Base-by-base conservation (phyloP, 1,140 invertebrate genomes). In the Rhynchophorus ferrugineus region DNA sequence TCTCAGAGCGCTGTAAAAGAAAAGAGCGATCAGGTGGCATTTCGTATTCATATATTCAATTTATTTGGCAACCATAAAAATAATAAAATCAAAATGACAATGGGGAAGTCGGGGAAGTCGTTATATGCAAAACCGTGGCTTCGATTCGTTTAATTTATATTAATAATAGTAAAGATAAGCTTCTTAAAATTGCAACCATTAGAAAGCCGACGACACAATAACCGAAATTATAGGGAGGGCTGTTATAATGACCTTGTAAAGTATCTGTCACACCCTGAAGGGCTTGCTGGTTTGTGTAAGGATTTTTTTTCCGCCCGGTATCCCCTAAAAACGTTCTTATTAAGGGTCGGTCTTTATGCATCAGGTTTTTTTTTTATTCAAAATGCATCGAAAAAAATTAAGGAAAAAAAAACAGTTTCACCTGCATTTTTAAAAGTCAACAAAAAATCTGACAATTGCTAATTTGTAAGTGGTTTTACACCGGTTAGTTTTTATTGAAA, bases 21-120 rank as follows among this genome's bases (percentile, higher is more conserved):
- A 9, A 46, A 37, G 43, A 41, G 48, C 44, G 48, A 56, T 56
- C 54, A 56, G 44, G 48, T 56, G 48, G 46, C 44, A 47, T 56
- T 51, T 50, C 49, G 49, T 51, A 56, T 56, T 56, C 54, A 56
- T 56, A 51, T 56, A 56, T 56, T 56, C 54, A 46, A 9, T 50
- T 56, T 56, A 53, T 53, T 53, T 53, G 50, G 50, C 50, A 53
- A 44, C 41, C 44, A 21, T 53, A 53, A 53, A 33, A 53, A 53
- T 20, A 44, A 46, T 44, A 42, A 53, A 53, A 53, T 53, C 50
- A 53, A 53, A 53, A 53, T 53, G 41, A 53, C 50, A 53, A 53
- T 53, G 44, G 50, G 50, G 50, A 45, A 41, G 21, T 53, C 11
- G 5, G 24, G 24, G 11, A 6, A 29, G 11, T 29, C 24, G 24